Base-by-base conservation (phyloP, 1,140 invertebrate species). In the Ostrea edulis region DNA sequence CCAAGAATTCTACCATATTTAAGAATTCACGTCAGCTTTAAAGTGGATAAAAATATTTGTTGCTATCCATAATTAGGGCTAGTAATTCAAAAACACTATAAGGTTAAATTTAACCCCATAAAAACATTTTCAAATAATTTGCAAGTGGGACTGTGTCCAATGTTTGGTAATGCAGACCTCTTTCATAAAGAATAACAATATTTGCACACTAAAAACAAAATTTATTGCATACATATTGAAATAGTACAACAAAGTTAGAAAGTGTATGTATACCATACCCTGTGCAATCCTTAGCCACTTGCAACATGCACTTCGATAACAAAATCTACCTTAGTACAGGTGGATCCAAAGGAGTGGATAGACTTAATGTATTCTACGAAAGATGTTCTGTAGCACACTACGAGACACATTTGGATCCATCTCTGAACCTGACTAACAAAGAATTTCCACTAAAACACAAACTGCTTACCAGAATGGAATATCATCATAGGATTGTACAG, bases 181-280 rank as follows among this genome's bases (percentile, higher is more conserved):
- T n/a, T 62, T 77, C 25, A 35, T 77, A 35, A 35, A 62, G 9
- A 35, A 77, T 29, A 77, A 77, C 8, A 77, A 35, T 25, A 35
- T 77, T 14, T 77, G 68, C 68, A 77, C 68, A 77, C 68, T 77
- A 77, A 77, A 77, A 77, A 77, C 68, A 25, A 77, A 77, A 77
- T 77, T 77, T 77, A 77, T 77, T 77, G 68, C 68, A 77, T 77
- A 77, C 68, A 77, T 77, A 77, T 77, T 77, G 29, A 29, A 77
- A 35, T 77, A 25, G 68, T 77, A 77, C 68, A 77, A 77, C 68
- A 77, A 77, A 77, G 29, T 77, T 25, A 77, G 22, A 77, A 29
- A 29, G 9, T 35, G 14, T 77, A 22, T 77, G 12, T 25, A 62
- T 14, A 77, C 22, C 68, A 77, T 25, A 77, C 68, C 68, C 68